These are phyloP conservation scores for Phragmatobia fuliginosa DNA, from an alignment of 2,888 invertebrate species.

Conservation along the genomic window DNA sequence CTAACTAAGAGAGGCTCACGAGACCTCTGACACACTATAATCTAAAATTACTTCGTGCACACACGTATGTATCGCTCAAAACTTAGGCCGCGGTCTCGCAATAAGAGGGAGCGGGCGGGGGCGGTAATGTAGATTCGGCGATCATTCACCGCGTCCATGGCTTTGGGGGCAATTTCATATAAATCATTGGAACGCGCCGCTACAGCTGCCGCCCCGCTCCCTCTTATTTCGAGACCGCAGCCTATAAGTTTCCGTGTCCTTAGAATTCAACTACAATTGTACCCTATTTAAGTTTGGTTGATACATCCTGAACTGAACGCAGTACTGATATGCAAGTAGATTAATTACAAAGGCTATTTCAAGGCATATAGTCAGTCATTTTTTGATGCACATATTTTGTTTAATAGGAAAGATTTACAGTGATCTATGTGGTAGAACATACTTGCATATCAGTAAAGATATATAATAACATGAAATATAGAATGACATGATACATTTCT, in stretches of 20 bases:
- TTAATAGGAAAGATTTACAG: slow-evolving; percentile 2
- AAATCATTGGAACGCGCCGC: too few relatives aligned
- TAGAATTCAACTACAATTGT: slow-evolving; percentile 56
- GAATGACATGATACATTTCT: slow-evolving; percentile 21
- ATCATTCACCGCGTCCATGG: too few relatives aligned
- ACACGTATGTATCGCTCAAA: slow-evolving; percentile 49
- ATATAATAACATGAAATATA: slow-evolving; percentile 36
- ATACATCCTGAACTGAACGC: slow-evolving; percentile 27
- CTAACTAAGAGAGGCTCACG: slow-evolving; percentile 66
- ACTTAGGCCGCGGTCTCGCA: slow-evolving; percentile 5
- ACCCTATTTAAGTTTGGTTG: slow-evolving; percentile 60
- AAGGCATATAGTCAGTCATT: slow-evolving; percentile 15
- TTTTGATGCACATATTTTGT: slow-evolving; percentile 7
- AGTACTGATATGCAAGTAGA: slow-evolving; percentile 36
- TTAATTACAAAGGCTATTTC: background rate
- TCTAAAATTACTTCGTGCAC: slow-evolving; percentile 77
- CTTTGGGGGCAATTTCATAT: too few relatives aligned
- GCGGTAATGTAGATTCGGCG: too few relatives aligned
- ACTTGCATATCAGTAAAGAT: slow-evolving; percentile 37
- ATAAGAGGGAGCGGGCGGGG: too few relatives aligned
- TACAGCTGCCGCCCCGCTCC: too few relatives aligned
- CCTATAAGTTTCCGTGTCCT: too few relatives aligned
- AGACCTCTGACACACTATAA: slow-evolving; percentile 59
- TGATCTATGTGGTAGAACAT: slow-evolving; percentile 7
- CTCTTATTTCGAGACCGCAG: too few relatives aligned